Percentiles rank a stretch among this genome's conserved stretches.
Conservation (phyloP, 2,113 vertebrate species). For the Misgurnus anguillicaudatus region DNA sequence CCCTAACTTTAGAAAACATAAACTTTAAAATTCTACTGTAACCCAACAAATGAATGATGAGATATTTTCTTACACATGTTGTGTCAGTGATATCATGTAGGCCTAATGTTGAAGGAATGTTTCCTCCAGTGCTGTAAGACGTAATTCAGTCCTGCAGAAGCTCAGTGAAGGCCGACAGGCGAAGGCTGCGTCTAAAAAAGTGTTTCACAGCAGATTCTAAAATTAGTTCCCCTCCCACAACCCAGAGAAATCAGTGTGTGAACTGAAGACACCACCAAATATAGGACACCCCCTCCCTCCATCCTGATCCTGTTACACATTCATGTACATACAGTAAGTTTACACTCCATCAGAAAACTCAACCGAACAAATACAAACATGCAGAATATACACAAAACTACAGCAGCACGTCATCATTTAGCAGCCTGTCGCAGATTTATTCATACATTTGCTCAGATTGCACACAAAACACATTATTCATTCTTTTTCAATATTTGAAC, state of each 20-base stretch:
- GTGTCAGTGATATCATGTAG: too few species aligned
- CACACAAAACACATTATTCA: too few species aligned
- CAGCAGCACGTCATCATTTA: not conserved
- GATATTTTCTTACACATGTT: too few species aligned
- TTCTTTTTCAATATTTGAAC: too few species aligned
- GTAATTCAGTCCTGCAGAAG: not conserved
- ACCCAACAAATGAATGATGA: too few species aligned
- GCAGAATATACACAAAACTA: not conserved
- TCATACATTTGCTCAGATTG: too few species aligned
- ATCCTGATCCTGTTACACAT: conserved; percentile 64
- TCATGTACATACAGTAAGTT: conserved; percentile 48
- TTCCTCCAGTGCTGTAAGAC: not conserved
- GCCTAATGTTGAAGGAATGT: not conserved
- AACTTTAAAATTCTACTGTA: too few species aligned
- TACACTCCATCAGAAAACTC: conserved; percentile 13
- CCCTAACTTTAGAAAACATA: too few species aligned
- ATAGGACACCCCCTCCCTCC: conserved; percentile 63
- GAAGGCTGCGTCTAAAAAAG: conserved; percentile 51
- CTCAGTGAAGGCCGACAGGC: not conserved
- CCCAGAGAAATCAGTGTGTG: conserved; percentile 66
- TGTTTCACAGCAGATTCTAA: conserved; percentile 67
- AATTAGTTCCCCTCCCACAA: conserved; percentile 67
- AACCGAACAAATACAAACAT: not conserved
- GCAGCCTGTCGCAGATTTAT: too few species aligned
- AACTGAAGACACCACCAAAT: conserved; percentile 70